phyloP scores from a whole-genome alignment of 2,888 invertebrate genomes.

The Tinea pellionella region DNA sequence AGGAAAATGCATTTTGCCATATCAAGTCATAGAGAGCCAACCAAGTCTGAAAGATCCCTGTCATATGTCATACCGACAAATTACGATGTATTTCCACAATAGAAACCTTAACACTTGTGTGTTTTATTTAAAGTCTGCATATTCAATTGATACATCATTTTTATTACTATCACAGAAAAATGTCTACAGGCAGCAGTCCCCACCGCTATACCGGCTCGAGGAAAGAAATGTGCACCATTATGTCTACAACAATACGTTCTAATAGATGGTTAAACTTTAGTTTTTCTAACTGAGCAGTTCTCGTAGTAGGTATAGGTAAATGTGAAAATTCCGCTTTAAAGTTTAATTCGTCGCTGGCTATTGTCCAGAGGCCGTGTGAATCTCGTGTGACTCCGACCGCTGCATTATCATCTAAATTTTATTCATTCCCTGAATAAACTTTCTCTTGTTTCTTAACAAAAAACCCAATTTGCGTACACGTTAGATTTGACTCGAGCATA shows the following conservation, averaged over 20 bases:
- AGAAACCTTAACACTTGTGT: not conserved
- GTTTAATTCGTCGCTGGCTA: not conserved
- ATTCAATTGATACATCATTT: too few relatives aligned
- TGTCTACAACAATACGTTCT: too few relatives aligned
- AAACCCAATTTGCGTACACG: too few relatives aligned
- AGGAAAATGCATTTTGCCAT: not conserved
- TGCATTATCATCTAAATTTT: not conserved
- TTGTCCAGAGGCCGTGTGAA: not conserved
- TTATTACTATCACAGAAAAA: too few relatives aligned
- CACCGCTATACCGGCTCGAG: too few relatives aligned
- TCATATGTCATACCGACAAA: not conserved
- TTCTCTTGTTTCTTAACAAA: not conserved
- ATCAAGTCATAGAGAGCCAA: not conserved
- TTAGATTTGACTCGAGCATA: too few relatives aligned
- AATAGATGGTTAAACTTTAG: too few relatives aligned
- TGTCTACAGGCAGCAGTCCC: too few relatives aligned
- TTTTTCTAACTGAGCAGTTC: too few relatives aligned
- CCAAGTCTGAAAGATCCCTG: not conserved
- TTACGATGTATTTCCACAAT: not conserved
- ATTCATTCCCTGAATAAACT: not conserved
- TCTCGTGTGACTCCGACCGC: not conserved
- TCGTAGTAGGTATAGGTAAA: not conserved
- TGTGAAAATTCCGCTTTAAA: not conserved
- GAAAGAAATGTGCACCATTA: too few relatives aligned
- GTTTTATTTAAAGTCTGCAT: not conserved